These are phyloP conservation scores for Eurosta solidaginis DNA, from an alignment of 1,140 invertebrate genomes.

Conservation along the genomic window DNA sequence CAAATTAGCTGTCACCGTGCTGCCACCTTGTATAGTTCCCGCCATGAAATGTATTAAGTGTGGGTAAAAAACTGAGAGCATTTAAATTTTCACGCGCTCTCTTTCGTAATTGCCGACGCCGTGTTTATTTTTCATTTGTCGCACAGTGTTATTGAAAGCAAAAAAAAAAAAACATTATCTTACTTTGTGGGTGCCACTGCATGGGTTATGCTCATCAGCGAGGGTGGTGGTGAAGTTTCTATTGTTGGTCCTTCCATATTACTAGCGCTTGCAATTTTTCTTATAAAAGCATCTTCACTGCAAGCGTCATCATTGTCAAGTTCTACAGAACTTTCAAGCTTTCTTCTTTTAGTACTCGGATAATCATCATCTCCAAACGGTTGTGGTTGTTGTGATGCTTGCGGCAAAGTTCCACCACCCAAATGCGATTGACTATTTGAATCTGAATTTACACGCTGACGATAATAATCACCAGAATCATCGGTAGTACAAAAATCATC, in stretches of 20 bases:
- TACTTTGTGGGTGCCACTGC: conserved; percentile 30
- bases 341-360: conserved; percentile 62
- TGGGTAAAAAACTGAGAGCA: no score
- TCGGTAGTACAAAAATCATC: conserved; percentile 35
- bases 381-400: background rate
- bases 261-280: conserved; percentile 49
- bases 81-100: no score
- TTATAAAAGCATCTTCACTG: conserved; percentile 57
- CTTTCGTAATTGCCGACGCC: no score
- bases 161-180: conserved; percentile 28
- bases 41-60: no score
- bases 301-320: conserved; percentile 72
- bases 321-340: conserved; percentile 66
- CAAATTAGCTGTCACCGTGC: no score
- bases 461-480: conserved; percentile 34
- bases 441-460: background rate
- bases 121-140: no score
- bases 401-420: background rate
- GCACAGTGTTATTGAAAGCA: conserved; percentile 5
- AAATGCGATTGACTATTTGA: background rate
- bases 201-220: background rate
- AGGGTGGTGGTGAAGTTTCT: background rate
- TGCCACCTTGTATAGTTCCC: no score
- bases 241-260: background rate
- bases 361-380: background rate